These are phyloP conservation scores for Chiloscyllium punctatum DNA, from an alignment of 2,797 vertebrate species.

Conservation along the genomic window DNA sequence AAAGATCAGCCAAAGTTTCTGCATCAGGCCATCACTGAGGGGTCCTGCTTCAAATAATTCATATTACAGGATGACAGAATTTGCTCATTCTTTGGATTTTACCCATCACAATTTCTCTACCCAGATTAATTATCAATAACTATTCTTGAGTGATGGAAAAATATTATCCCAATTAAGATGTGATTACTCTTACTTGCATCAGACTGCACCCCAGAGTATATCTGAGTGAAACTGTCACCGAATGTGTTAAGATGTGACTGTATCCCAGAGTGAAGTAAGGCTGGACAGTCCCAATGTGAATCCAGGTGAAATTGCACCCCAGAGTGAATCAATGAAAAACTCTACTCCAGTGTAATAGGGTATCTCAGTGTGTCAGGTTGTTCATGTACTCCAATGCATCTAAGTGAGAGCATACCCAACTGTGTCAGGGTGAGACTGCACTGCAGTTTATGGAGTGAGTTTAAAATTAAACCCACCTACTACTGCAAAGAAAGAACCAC, in stretches of 20 bases:
- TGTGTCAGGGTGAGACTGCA: too few relatives aligned
- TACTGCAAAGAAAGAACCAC: neutral
- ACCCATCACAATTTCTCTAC: neutral
- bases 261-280: too few relatives aligned
- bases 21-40: neutral
- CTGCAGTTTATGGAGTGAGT: too few relatives aligned
- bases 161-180: neutral
- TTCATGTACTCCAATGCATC: too few relatives aligned
- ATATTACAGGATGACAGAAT: neutral
- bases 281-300: too few relatives aligned
- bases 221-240: too few relatives aligned
- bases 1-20: neutral
- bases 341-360: too few relatives aligned
- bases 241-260: too few relatives aligned
- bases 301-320: too few relatives aligned
- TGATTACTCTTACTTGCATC: neutral
- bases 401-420: too few relatives aligned
- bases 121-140: neutral
- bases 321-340: too few relatives aligned
- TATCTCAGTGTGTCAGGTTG: too few relatives aligned
- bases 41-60: neutral
- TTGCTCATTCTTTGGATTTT: neutral
- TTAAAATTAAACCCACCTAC: neutral
- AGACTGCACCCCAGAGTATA: neutral
- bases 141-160: neutral